Evolutionary conservation across 1,140 invertebrate species (phyloP).

Genomic region (Epicauta chinensis): DNA sequence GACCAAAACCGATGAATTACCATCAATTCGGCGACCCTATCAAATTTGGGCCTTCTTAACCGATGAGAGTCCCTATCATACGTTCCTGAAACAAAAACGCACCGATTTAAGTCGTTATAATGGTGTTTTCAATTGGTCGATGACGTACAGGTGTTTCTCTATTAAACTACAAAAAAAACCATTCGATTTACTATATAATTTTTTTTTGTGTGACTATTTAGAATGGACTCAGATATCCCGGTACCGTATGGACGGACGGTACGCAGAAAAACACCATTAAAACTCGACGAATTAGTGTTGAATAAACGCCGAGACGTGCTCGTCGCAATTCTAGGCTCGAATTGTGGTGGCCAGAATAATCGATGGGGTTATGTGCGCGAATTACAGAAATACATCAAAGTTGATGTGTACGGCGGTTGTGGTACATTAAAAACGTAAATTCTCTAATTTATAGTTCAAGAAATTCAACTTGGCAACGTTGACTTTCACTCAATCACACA

Average conservation of each 20-base stretch:
- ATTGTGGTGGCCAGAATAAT: constrained; percentile 50
- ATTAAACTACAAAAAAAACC: no score
- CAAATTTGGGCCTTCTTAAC: constrained; percentile 58
- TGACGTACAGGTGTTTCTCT: constrained; percentile 55
- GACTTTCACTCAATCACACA: no score
- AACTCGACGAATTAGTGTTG: constrained; percentile 2
- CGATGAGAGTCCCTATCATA: constrained; percentile 54
- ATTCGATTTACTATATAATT: no score
- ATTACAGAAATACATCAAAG: constrained; percentile 48
- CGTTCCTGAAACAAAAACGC: constrained; percentile 43
- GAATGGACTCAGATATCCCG: constrained; percentile 60
- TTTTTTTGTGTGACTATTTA: constrained; percentile 28
- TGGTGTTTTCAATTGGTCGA: constrained; percentile 68
- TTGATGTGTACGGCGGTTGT: constrained; percentile 55
- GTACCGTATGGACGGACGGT: constrained; percentile 60
- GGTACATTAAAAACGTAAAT: constrained; percentile 35
- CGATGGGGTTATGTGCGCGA: constrained; percentile 55
- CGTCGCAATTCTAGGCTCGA: constrained; percentile 56
- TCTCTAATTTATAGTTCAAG: no score
- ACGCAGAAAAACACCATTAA: constrained; percentile 20
- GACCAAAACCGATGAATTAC: constrained; percentile 39
- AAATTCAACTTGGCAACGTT: no score
- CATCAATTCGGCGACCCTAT: constrained; percentile 28
- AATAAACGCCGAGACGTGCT: constrained; percentile 42
- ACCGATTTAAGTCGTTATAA: constrained; percentile 45